phyloP scores from a whole-genome alignment of 2,888 invertebrate species.

The Polydrusus pterygomalis region DNA sequence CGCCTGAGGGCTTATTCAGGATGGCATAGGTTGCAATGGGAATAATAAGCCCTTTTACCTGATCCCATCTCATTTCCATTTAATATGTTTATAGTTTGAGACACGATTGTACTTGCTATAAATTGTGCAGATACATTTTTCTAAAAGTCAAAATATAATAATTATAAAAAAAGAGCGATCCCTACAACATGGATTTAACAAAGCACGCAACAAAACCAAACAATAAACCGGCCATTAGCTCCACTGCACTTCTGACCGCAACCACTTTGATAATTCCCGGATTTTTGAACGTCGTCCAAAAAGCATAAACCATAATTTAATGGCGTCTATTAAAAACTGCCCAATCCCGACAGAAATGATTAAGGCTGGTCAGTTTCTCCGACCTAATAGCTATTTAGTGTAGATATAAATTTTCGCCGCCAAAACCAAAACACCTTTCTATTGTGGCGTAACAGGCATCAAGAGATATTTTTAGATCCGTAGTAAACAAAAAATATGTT shows the following conservation, averaged over 20 bases:
- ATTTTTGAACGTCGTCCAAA: conserved; percentile 44
- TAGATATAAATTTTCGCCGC: conserved; percentile 35
- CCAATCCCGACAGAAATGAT: conserved; percentile 35
- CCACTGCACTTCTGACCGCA: conserved; percentile 1
- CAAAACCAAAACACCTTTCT: conserved; percentile 9
- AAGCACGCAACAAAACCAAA: background rate
- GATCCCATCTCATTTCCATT: no score
- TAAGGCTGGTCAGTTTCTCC: conserved; percentile 39
- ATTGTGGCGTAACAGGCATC: conserved; percentile 6
- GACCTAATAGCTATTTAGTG: conserved; percentile 28
- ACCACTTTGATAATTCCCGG: conserved; percentile 29
- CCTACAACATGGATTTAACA: no score
- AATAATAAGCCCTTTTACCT: no score
- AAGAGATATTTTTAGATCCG: background rate
- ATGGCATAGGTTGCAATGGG: no score
- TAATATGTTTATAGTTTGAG: no score
- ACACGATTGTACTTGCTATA: no score
- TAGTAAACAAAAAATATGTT: background rate
- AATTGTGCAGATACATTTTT: no score
- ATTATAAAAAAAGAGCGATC: no score
- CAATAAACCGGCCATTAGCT: conserved; percentile 11
- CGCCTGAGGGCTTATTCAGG: no score
- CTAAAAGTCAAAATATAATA: no score
- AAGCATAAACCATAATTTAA: conserved; percentile 36
- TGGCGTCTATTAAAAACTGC: conserved; percentile 38